Base-by-base conservation (phyloP, 2,113 vertebrate species). In the Smithornis capensis region DNA sequence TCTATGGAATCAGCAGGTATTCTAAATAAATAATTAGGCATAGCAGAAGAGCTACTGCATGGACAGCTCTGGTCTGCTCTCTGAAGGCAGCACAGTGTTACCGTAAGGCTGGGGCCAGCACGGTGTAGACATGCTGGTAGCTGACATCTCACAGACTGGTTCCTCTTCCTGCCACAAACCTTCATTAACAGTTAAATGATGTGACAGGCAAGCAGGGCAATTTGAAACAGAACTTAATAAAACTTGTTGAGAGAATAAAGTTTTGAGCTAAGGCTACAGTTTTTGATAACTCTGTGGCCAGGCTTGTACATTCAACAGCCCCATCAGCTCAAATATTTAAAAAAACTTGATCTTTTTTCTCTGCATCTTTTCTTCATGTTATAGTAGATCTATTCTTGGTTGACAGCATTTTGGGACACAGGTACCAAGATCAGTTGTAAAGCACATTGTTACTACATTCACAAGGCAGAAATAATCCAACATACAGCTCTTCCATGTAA, bases 381-480 rank as follows among this genome's bases (percentile, higher is more conserved):
- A 8, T 9, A 44, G 59, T 9, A 87, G 35, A 42, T 53, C 10
- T 83, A 14, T 83, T 17, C 14, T 38, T n/a, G 11, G 24, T 55
- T 84, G 62, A 27, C 37, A 87, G 56, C 28, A 45, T 91, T 92
- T 75, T 92, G 73, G n/a, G 52, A 69, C 38, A 5, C 27, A 35
- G 45, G 18, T 68, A 47, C 9, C 31, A 45, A 62, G 33, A 14
- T 77, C 4, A 2, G 21, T 21, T 31, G 44, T 27, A n/a, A 55
- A 90, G 31, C 52, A 45, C 12, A 37, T 85, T 1, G 0, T 35
- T 56, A 38, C 35, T 57, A 53, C 0, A 0, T 71, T 81, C 68
- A 44, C 28, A 49, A 91, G 44, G 64, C 33, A 57, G 52, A 73
- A 94, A 85, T n/a, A 65, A 44, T 14, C 12, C 59, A 88, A 59